A percentile compares a stretch with the other conserved stretches of the same genome.
Conservation (phyloP, 1,140 invertebrate genomes). For the Drosophila lacertosa region DNA sequence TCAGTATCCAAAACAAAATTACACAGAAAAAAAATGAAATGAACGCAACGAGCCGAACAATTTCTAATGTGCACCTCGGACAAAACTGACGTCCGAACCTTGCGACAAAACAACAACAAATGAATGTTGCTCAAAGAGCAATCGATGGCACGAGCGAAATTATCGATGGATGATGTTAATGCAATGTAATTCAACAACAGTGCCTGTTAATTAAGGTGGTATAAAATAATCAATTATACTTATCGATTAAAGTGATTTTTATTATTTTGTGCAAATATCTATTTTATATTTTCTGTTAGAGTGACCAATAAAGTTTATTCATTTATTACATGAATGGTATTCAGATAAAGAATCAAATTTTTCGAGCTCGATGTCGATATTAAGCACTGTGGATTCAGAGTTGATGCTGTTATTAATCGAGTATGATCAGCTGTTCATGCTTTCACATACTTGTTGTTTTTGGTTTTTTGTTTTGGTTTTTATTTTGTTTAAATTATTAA, state of each 20-base stretch:
- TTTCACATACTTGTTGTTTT: constrained; percentile 9
- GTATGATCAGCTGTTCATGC: constrained; percentile 11
- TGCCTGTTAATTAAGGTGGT: constrained; percentile 12
- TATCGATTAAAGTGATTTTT: not conserved
- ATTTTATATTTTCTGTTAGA: not conserved
- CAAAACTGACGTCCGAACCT: constrained; percentile 34
- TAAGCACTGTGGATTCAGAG: not conserved
- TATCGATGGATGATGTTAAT: constrained; percentile 9
- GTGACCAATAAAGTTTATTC: too few relatives aligned
- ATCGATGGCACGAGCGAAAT: constrained; percentile 1
- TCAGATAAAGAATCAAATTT: not conserved
- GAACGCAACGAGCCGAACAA: constrained; percentile 38
- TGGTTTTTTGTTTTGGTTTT: constrained; percentile 11
- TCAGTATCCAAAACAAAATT: constrained; percentile 48
- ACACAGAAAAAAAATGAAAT: constrained; percentile 48
- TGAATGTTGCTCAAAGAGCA: constrained; percentile 18
- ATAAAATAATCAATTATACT: not conserved
- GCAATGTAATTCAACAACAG: not conserved
- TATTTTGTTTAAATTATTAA: constrained; percentile 7
- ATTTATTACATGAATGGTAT: not conserved
- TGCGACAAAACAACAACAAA: constrained; percentile 51
- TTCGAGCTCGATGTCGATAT: not conserved
- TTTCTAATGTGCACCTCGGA: constrained; percentile 22
- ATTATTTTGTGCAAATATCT: not conserved
- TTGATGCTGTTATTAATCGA: not conserved